Base-by-base conservation (phyloP, 1,140 invertebrate species). In the Drosophila truncata region DNA sequence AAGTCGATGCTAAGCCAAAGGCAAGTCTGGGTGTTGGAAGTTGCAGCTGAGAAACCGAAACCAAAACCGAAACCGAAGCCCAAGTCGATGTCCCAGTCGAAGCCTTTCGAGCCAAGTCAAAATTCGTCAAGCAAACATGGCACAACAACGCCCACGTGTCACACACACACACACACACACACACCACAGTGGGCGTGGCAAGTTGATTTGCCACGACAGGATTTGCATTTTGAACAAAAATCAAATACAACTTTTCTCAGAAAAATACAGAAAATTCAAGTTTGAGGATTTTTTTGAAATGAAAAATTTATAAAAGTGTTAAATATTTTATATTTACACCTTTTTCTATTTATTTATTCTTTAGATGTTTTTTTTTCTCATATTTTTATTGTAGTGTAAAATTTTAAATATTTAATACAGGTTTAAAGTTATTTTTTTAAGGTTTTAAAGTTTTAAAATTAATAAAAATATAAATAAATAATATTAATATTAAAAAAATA, bases 121-220 rank as follows among this genome's bases (percentile, higher is more conserved):
- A 86, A 87, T 86, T 86, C 83, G 83, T 86, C 83, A 87, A 87
- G 72, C 61, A 54, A 62, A 71, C 60, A 55, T 72, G 82, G 64
- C 64, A 71, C 63, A 70, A 50, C 57, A 59, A 58, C 64, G 41
- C 47, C 41, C 33, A 77, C 47, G 41, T 42, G 44, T 46, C 44
- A 47, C 9, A 50, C 23, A 73, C 55, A 41, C 49, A n/a, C n/a
- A n/a, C n/a, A n/a, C n/a, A n/a, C n/a, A n/a, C n/a, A n/a, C n/a
- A n/a, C n/a, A n/a, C n/a, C n/a, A 33, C 47, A 50, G 66, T 85
- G 70, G 81, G 81, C 83, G 81, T 77, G 81, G 81, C 76, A 33
- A 44, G 60, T 62, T 44, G 75, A 85, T 74, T 71, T 59, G 47
- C 52, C 31, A 37, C 84, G 80, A 76, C 80, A 80, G 80, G 72